phyloP scores from a whole-genome alignment of 2,113 vertebrate species.

The Crotophaga sulcirostris region DNA sequence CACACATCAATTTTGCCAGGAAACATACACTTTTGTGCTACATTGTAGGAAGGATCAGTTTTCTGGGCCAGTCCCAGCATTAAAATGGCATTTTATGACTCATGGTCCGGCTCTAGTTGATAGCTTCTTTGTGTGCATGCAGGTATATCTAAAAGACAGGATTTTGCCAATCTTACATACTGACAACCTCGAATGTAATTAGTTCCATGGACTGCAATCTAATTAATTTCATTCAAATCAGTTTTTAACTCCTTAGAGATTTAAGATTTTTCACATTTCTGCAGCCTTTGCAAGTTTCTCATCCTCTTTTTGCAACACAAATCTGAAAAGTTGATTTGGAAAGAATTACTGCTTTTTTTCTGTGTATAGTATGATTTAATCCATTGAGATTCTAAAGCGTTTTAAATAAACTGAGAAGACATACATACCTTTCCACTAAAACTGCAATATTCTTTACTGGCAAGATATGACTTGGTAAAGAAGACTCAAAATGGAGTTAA shows the following conservation, averaged over 20 bases:
- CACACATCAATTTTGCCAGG: not conserved
- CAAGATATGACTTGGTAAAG: not conserved
- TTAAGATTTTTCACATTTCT: not conserved
- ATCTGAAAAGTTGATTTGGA: not conserved
- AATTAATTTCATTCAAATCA: not conserved
- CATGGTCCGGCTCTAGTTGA: not conserved
- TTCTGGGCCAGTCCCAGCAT: not conserved
- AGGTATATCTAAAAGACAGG: not conserved
- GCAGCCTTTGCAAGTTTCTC: not conserved
- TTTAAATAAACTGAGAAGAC: not conserved
- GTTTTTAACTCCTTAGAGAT: not conserved
- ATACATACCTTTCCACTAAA: not conserved
- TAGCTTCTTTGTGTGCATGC: not conserved
- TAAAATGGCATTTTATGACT: not conserved
- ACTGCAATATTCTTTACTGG: not conserved
- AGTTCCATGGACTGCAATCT: not conserved
- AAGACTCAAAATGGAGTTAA: not conserved
- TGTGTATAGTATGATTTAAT: not conserved
- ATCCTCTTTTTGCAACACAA: not conserved
- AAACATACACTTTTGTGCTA: fast-evolving
- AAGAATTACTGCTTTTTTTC: not conserved
- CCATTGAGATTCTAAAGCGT: not conserved
- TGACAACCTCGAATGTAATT: not conserved
- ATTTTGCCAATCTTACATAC: not conserved
- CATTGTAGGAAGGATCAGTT: not conserved